These are phyloP conservation scores for Torymus auratus DNA, from an alignment of 2,888 invertebrate genomes.

Conservation along the genomic window DNA sequence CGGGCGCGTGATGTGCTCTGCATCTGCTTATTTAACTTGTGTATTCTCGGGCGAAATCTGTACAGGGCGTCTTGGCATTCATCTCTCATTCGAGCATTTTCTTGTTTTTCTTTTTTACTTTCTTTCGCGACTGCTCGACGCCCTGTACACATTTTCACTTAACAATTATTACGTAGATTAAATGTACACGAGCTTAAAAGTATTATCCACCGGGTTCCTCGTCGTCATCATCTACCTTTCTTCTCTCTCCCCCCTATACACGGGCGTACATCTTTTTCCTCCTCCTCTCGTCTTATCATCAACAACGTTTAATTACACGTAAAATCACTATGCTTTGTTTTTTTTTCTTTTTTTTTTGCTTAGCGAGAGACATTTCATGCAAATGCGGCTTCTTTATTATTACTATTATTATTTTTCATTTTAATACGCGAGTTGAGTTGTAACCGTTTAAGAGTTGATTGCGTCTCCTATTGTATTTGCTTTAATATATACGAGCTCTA, in stretches of 20 bases:
- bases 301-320: conserved; percentile 51
- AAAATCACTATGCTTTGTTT: conserved; percentile 38
- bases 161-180: conserved; percentile 45
- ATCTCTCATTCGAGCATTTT: neutral
- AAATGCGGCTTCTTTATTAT: conserved; percentile 55
- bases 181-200: conserved; percentile 50
- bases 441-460: conserved; percentile 59
- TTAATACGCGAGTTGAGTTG: conserved; percentile 40
- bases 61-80: conserved; percentile 14
- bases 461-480: conserved; percentile 57
- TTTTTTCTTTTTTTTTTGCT: conserved; percentile 21
- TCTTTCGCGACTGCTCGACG: neutral
- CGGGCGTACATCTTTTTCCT: neutral
- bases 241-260: neutral
- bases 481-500: conserved; percentile 53
- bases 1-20: conserved; percentile 36
- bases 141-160: conserved; percentile 22
- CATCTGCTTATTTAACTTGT: conserved; percentile 37
- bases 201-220: conserved; percentile 35
- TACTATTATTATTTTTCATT: too few species aligned
- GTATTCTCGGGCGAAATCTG: conserved; percentile 24
- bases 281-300: conserved; percentile 17
- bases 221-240: conserved; percentile 6
- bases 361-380: conserved; percentile 50
- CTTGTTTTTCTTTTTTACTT: neutral